phyloP scores from a whole-genome alignment of 2,888 invertebrate genomes.

The Oeneis ivallda region DNA sequence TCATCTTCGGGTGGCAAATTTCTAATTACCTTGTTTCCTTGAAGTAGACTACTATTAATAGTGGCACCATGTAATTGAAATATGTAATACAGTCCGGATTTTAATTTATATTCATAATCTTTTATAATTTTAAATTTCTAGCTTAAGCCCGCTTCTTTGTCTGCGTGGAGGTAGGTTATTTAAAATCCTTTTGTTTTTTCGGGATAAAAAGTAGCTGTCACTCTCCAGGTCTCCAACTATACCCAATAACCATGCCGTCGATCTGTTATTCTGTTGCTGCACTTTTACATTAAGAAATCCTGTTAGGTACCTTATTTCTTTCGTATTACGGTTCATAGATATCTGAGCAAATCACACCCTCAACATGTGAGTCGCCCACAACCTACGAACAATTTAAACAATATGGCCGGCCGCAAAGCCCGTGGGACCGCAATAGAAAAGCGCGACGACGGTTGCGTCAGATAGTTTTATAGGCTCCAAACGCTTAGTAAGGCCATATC shows the following conservation, averaged over 20 bases:
- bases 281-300: no score
- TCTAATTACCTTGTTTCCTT: constrained; percentile 23
- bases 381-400: constrained; percentile 2
- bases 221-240: no score
- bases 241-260: no score
- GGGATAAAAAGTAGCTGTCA: no score
- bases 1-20: constrained; percentile 21
- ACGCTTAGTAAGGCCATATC: constrained; percentile 9
- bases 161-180: no score
- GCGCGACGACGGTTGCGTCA: background rate
- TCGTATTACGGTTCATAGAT: background rate
- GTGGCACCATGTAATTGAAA: background rate
- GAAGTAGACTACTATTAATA: background rate
- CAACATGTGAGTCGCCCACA: constrained; percentile 10
- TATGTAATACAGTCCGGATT: background rate
- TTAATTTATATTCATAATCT: background rate
- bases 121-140: no score
- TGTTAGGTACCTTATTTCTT: background rate
- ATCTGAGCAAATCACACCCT: constrained; percentile 8
- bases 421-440: constrained; percentile 14
- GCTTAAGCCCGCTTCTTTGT: no score
- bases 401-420: constrained; percentile 4
- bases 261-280: no score
- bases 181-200: no score
- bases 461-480: constrained; percentile 14